A percentile compares a stretch with the other conserved stretches of the same genome.
These are phyloP conservation scores for Cydia pomonella DNA, from an alignment of 1,140 invertebrate species.

Conservation along the genomic window DNA sequence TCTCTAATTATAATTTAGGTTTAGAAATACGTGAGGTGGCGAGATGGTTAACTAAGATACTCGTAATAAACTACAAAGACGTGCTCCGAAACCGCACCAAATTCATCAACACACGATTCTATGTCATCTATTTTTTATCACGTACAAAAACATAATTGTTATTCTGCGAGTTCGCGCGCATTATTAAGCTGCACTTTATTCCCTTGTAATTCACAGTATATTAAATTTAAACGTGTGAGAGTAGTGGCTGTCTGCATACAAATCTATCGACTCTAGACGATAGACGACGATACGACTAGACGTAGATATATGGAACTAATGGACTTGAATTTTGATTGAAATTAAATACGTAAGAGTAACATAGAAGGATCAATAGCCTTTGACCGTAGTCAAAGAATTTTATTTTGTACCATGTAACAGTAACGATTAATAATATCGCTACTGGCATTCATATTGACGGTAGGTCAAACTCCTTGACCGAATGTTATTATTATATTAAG, in stretches of 20 bases:
- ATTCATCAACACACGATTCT: conserved; percentile 13
- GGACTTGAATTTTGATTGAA: background rate
- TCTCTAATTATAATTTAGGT: background rate
- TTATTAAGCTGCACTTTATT: conserved; percentile 30
- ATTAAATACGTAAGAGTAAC: background rate
- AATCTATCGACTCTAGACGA: conserved; percentile 20
- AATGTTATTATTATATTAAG: no score
- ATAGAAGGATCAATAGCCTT: no score
- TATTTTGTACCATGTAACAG: no score
- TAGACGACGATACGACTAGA: no score
- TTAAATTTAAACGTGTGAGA: conserved; percentile 29
- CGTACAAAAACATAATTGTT: conserved; percentile 19
- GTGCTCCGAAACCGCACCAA: background rate
- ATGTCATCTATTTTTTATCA: conserved; percentile 22
- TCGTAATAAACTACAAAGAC: background rate
- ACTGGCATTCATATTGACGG: no score
- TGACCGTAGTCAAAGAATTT: no score
- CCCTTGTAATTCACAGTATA: conserved; percentile 11
- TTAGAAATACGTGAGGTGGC: background rate
- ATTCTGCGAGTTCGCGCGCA: conserved; percentile 10
- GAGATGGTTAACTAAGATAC: background rate
- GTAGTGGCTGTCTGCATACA: conserved; percentile 27
- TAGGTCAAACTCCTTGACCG: no score
- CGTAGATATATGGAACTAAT: background rate
- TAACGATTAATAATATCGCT: no score